phyloP scores from a whole-genome alignment of 2,797 vertebrate genomes.

The Semaprochilodus insignis region DNA sequence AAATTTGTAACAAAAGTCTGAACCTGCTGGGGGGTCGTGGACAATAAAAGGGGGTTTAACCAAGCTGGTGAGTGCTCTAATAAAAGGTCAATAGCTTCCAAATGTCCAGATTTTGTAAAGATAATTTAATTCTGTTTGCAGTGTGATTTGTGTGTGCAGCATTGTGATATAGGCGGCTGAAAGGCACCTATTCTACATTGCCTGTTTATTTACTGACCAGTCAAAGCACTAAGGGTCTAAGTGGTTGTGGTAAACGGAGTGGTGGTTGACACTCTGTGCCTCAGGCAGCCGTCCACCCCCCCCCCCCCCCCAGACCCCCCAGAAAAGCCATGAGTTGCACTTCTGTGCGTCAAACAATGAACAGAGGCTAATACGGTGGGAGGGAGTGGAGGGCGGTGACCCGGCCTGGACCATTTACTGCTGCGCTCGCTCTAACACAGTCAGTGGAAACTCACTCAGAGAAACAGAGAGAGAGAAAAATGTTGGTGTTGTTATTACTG shows the following conservation, averaged over 20 bases:
- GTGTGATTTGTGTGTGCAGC: background rate
- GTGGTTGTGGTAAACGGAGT: slow-evolving; percentile 13
- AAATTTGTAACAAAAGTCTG: no score
- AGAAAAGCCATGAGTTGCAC: slow-evolving; percentile 30
- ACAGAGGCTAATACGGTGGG: slow-evolving; percentile 26
- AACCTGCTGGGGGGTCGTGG: no score
- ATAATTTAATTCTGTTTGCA: background rate
- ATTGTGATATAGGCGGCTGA: background rate
- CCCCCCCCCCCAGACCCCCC: slow-evolving; percentile 2
- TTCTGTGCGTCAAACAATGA: slow-evolving; percentile 45
- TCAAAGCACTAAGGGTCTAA: slow-evolving; percentile 1
- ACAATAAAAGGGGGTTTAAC: background rate
- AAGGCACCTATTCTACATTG: background rate
- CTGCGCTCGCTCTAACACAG: background rate
- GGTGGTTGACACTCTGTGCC: slow-evolving; percentile 3
- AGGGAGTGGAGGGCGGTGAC: slow-evolving; percentile 23
- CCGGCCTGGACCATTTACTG: slow-evolving; percentile 12
- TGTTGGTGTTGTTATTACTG: background rate
- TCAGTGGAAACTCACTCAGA: slow-evolving; percentile 17
- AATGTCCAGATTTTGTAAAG: background rate
- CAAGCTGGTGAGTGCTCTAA: background rate
- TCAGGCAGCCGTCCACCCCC: background rate
- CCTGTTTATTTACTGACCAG: slow-evolving; percentile 40
- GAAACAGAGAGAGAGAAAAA: background rate
- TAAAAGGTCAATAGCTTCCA: background rate